These are phyloP conservation scores for Meta bourneti DNA, from an alignment of 2,888 invertebrate genomes.

Conservation along the genomic window DNA sequence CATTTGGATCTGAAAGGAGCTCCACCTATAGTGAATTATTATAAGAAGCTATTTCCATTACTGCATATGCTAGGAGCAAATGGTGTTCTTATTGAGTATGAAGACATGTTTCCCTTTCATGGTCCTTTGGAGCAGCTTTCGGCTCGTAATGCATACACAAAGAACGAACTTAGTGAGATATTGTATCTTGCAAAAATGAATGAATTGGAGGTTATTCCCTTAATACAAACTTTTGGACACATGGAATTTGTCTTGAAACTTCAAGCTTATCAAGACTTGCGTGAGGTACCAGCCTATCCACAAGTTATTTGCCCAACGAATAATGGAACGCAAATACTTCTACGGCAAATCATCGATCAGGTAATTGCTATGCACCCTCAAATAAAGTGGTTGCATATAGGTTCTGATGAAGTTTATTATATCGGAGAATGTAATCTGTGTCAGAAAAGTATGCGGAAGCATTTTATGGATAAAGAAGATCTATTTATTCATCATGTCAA, in stretches of 20 bases:
- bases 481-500: conserved; percentile 86
- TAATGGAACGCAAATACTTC: conserved; percentile 83
- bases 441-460: conserved; percentile 79
- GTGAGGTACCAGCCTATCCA: conserved; percentile 85
- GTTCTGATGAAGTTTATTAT: conserved; percentile 90
- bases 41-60: conserved; percentile 84
- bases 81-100: conserved; percentile 90
- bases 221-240: conserved; percentile 93
- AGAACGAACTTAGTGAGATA: conserved; percentile 86
- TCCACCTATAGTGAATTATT: conserved; percentile 85
- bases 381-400: conserved; percentile 87
- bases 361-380: conserved; percentile 86
- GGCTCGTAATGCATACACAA: conserved; percentile 86
- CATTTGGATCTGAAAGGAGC: conserved; percentile 94
- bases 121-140: conserved; percentile 84
- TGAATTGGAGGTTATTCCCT: conserved; percentile 87
- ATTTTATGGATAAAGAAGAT: conserved; percentile 83
- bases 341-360: conserved; percentile 88
- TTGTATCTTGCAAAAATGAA: conserved; percentile 84
- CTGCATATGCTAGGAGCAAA: conserved; percentile 87
- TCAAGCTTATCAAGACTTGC: conserved; percentile 85
- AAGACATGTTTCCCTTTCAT: conserved; percentile 92
- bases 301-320: conserved; percentile 87
- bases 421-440: conserved; percentile 81
- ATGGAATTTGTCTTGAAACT: conserved; percentile 90